Base-by-base conservation (phyloP, 2,888 invertebrate genomes). In the Rosalia funebris region DNA sequence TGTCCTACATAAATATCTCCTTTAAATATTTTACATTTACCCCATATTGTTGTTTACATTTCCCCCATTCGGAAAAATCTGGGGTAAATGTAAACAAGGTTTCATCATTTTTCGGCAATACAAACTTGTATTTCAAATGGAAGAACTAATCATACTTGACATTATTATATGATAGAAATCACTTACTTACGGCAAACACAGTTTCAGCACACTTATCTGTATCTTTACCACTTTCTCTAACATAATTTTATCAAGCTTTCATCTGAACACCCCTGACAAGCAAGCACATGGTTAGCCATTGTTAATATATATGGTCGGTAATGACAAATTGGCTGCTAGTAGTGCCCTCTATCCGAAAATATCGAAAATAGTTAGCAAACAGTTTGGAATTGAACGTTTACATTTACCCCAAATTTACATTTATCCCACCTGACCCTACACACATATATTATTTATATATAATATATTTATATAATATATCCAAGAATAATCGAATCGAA, bases 21-120 rank as follows among this genome's bases (percentile, higher is more conserved):
- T 15, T 37, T 32, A 25, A 47, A 39, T 4, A 34, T 57, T 60
- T 60, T 56, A 39, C 60, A 56, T 48, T 60, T 50, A 60, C 56
- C 60, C 60, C 55, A 47, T 32, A 37, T 32, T 31, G 16, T 37
- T 31, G 55, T 60, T 60, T 42, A 56, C 60, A 48, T 44, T 44
- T 53, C 53, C 59, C 54, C 15, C 11, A 44, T 34, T 5, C 1
- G 14, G 1, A 12, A 41, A 12, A 12, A 9, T 10, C 17, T 34
- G 46, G 58, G 58, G 58, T 53, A 46, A 58, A 37, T 53, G 58
- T 58, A 46, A 59, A 59, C 53, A 53, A 25, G 25, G 25, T 25
- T 25, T 25, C 19, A 16, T 5, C 14, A 41, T 2, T 2, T 16
- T 41, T 5, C 14, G 4, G 14, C 14, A n/a, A 14, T 12, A n/a